These are phyloP conservation scores for Drosophila mimetica DNA, from an alignment of 2,888 invertebrate species.

Conservation along the genomic window DNA sequence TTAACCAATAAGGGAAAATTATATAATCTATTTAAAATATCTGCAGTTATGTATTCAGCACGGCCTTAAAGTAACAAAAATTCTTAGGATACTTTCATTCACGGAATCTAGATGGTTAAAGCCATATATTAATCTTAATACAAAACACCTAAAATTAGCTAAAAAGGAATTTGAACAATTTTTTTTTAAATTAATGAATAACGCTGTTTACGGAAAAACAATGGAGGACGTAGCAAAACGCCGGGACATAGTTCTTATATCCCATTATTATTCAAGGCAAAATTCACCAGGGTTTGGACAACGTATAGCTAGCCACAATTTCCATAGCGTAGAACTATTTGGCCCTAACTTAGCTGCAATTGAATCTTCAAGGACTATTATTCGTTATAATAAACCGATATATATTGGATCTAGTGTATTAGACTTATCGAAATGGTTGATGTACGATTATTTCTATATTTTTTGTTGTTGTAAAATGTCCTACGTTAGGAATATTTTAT, in stretches of 20 bases:
- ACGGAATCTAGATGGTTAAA: too few relatives aligned
- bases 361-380: background rate
- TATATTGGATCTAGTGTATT: background rate
- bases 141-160: background rate
- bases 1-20: background rate
- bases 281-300: background rate
- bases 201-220: background rate
- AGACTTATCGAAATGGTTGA: background rate
- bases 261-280: background rate
- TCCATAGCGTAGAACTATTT: background rate
- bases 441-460: too few relatives aligned
- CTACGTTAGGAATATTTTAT: too few relatives aligned
- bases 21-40: too few relatives aligned
- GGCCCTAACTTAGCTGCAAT: background rate
- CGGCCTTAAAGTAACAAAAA: too few relatives aligned
- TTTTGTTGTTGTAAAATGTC: too few relatives aligned
- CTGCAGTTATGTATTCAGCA: too few relatives aligned
- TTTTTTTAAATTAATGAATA: background rate
- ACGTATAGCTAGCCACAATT: background rate
- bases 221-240: background rate
- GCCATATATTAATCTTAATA: background rate
- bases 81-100: too few relatives aligned
- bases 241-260: too few relatives aligned
- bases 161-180: background rate
- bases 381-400: background rate